Percentiles rank a stretch among this genome's conserved stretches.
Conservation (phyloP, 2,888 invertebrate species). For the Cephus pulcher region DNA sequence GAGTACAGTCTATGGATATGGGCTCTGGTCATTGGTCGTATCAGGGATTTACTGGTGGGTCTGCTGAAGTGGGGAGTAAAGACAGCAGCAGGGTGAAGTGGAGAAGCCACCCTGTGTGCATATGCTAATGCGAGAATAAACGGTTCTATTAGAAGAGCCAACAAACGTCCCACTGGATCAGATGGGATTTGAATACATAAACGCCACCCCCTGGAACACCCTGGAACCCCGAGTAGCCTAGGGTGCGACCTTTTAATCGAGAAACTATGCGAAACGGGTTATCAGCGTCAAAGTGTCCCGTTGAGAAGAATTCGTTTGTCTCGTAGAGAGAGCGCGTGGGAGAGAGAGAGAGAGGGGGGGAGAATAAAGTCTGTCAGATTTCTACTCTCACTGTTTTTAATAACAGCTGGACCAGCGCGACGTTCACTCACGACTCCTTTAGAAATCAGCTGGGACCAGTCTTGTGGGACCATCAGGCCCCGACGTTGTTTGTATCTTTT, state of each 20-base stretch:
- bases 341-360: background rate
- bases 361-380: background rate
- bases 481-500: background rate
- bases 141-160: constrained; percentile 62
- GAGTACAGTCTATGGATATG: background rate
- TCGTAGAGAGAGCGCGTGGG: background rate
- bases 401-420: background rate
- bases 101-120: constrained; percentile 34
- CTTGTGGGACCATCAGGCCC: background rate
- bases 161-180: constrained; percentile 61
- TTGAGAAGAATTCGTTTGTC: background rate
- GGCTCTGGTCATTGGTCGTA: background rate
- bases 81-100: background rate
- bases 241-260: constrained; percentile 54
- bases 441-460: background rate
- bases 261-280: background rate
- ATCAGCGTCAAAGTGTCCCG: background rate
- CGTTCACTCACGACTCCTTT: background rate
- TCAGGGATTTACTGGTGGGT: background rate
- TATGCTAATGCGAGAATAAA: constrained; percentile 64
- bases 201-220: constrained; percentile 41
- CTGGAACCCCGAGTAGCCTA: constrained; percentile 30
- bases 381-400: background rate
- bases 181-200: constrained; percentile 64
- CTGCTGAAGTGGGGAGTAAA: background rate